These are phyloP conservation scores for Argyra leucocephala DNA, from an alignment of 2,888 invertebrate species.

Conservation along the genomic window DNA sequence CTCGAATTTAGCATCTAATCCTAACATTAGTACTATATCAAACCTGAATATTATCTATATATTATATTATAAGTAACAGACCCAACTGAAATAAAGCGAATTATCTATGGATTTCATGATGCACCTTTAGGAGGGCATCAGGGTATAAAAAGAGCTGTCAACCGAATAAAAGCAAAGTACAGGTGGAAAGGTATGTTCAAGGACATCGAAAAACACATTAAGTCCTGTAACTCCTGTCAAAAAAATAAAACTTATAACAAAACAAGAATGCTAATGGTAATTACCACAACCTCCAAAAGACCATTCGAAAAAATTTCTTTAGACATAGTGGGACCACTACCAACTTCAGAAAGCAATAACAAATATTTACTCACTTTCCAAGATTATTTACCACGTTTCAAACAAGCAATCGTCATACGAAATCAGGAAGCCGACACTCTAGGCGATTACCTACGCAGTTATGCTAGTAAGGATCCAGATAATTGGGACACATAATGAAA, in stretches of 20 bases:
- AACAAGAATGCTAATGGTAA: constrained; percentile 15
- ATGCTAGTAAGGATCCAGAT: background rate
- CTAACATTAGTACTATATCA: no score
- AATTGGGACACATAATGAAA: constrained; percentile 5
- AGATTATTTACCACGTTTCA: constrained; percentile 29
- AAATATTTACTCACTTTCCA: constrained; percentile 28
- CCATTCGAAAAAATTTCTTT: constrained; percentile 21
- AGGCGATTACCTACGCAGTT: constrained; percentile 22
- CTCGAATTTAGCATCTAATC: no score
- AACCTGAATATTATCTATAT: no score
- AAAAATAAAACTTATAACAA: constrained; percentile 12
- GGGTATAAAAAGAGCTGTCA: no score
- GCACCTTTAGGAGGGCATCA: no score
- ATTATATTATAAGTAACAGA: no score
- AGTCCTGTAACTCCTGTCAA: constrained; percentile 11
- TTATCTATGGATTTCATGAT: no score
- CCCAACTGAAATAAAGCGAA: no score
- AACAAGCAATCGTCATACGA: constrained; percentile 26
- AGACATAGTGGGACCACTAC: constrained; percentile 31
- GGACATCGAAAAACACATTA: constrained; percentile 17
- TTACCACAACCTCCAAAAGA: constrained; percentile 10
- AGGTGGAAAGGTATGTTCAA: constrained; percentile 15
- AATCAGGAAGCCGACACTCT: constrained; percentile 32
- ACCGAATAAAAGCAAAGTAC: no score
- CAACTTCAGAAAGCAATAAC: constrained; percentile 24